Percentiles rank a stretch among this genome's conserved stretches.
These are phyloP conservation scores for Drosophila willistoni DNA, from an alignment of 1,140 invertebrate species.

Conservation along the genomic window DNA sequence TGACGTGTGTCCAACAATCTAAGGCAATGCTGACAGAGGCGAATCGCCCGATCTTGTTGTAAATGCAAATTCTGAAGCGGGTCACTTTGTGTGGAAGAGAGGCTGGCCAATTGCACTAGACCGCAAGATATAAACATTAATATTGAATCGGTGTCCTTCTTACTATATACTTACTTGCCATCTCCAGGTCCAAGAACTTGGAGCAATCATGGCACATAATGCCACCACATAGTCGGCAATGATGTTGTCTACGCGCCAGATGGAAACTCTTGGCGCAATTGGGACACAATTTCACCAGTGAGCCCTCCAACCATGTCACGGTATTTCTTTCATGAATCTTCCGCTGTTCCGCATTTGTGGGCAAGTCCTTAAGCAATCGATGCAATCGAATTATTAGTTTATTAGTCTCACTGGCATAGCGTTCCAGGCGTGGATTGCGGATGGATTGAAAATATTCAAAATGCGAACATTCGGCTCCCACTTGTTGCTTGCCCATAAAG, in stretches of 20 bases:
- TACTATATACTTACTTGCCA: slow-evolving; percentile 88
- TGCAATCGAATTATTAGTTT: slow-evolving; percentile 97
- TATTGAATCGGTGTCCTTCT: not conserved
- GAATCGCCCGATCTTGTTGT: slow-evolving; percentile 85
- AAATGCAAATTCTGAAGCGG: slow-evolving; percentile 48
- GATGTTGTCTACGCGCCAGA: slow-evolving; percentile 94
- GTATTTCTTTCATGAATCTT: slow-evolving; percentile 92
- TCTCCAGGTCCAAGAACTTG: slow-evolving; percentile 91
- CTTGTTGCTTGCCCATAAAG: slow-evolving; percentile 87
- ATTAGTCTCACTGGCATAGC: slow-evolving; percentile 97
- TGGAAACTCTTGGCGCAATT: slow-evolving; percentile 95
- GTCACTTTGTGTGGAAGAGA: slow-evolving; percentile 64
- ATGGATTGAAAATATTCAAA: slow-evolving; percentile 92
- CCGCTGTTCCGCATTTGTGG: slow-evolving; percentile 90
- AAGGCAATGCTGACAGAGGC: slow-evolving; percentile 93
- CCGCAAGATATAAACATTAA: not conserved
- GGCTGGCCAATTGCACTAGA: slow-evolving; percentile 72
- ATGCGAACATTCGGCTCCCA: slow-evolving; percentile 88
- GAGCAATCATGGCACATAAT: slow-evolving; percentile 98
- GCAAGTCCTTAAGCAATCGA: slow-evolving; percentile 93
- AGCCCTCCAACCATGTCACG: slow-evolving; percentile 97
- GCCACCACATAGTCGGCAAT: slow-evolving; percentile 97
- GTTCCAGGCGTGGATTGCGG: slow-evolving; percentile 90
- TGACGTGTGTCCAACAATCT: slow-evolving; percentile 91
- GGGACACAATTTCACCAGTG: slow-evolving; percentile 94